Evolutionary conservation across 1,140 invertebrate species (phyloP).

Genomic region (Pseudachorutes palmiensis): DNA sequence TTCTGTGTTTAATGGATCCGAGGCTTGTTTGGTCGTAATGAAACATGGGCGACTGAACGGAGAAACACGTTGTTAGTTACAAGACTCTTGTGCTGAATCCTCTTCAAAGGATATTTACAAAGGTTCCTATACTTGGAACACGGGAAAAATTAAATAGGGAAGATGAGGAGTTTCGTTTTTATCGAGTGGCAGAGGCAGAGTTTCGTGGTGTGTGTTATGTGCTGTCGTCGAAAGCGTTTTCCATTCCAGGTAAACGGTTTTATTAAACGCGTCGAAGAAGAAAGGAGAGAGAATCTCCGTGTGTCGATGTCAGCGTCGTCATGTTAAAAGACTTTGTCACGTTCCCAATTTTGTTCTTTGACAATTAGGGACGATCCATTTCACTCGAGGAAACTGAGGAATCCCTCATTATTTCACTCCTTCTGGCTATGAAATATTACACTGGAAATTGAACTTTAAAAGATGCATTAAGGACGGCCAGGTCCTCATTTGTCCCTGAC

Average conservation of each 20-base stretch:
- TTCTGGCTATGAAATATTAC: conserved; percentile 5
- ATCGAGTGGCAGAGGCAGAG: neutral
- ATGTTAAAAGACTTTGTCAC: conserved; percentile 3
- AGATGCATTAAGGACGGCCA: neutral
- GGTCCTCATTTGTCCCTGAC: neutral
- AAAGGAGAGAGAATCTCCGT: neutral
- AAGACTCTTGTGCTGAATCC: neutral
- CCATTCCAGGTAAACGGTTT: conserved; percentile 10
- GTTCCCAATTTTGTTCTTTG: conserved; percentile 6
- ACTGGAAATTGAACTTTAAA: neutral
- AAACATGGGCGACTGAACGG: neutral
- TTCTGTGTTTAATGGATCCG: neutral
- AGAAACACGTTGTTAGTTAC: neutral
- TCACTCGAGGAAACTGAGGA: conserved; percentile 12
- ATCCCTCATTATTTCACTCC: conserved; percentile 7
- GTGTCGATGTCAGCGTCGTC: neutral
- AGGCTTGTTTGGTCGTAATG: neutral
- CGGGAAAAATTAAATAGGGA: neutral
- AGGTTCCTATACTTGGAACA: too few relatives aligned
- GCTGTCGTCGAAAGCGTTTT: neutral
- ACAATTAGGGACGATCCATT: conserved; percentile 10
- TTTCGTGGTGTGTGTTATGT: neutral
- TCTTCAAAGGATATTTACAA: neutral
- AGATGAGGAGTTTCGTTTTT: neutral
- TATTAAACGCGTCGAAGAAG: neutral